Evolutionary conservation across 2,113 vertebrate genomes (phyloP).

Genomic region (Syrrhaptes paradoxus): DNA sequence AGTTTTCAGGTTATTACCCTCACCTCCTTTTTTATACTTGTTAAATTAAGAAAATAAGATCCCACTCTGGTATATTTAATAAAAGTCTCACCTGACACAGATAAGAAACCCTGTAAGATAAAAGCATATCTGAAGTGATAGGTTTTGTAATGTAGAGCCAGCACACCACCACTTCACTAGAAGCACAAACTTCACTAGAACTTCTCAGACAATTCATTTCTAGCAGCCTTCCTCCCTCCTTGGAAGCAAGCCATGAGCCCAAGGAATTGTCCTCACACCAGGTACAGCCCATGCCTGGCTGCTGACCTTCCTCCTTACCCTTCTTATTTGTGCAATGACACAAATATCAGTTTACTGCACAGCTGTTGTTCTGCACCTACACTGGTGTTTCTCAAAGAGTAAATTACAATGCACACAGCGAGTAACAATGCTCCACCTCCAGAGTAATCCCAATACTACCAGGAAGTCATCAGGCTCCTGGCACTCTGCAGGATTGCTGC

Average conservation of each 20-base stretch:
- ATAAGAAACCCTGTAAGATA: background rate
- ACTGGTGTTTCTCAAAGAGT: background rate
- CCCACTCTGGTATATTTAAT: background rate
- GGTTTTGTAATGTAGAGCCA: background rate
- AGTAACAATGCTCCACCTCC: background rate
- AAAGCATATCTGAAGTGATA: background rate
- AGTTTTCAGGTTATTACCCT: background rate
- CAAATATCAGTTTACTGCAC: background rate
- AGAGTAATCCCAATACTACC: background rate
- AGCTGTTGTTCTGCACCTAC: background rate
- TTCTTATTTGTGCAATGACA: background rate
- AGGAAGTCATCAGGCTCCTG: background rate
- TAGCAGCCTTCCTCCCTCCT: background rate
- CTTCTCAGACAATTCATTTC: background rate
- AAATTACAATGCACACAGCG: accelerated
- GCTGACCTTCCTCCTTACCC: background rate
- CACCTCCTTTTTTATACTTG: background rate
- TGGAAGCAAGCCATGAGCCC: background rate
- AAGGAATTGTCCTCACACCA: background rate
- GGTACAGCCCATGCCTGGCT: background rate
- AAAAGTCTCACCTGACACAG: background rate
- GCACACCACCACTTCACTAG: background rate
- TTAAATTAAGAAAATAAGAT: background rate
- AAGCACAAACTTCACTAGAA: background rate
- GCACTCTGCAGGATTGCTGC: background rate